These are phyloP conservation scores for Spisula solida DNA, from an alignment of 2,888 invertebrate species.

Conservation along the genomic window DNA sequence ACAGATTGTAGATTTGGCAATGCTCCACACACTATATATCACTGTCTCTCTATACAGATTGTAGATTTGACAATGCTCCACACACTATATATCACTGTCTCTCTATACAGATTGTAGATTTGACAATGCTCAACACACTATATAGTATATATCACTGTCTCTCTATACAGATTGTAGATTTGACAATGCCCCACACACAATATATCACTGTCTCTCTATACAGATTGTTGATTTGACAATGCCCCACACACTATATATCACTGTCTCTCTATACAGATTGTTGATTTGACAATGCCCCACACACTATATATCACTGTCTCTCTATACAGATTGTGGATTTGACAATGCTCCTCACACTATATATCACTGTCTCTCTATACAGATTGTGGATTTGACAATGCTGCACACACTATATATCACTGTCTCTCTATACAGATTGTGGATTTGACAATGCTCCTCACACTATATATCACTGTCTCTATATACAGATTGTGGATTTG, in stretches of 20 bases:
- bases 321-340: not conserved
- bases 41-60: not conserved
- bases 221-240: conserved; percentile 2
- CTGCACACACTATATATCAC: not conserved
- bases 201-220: not conserved
- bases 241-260: not conserved
- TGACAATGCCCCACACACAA: not conserved
- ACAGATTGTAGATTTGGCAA: conserved; percentile 1
- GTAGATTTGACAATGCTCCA: not conserved
- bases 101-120: not conserved
- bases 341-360: not conserved
- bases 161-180: not conserved
- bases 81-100: not conserved
- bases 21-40: not conserved
- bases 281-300: not conserved
- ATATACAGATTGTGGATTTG: not conserved
- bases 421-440: not conserved
- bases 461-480: not conserved
- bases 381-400: conserved; percentile 5
- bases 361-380: not conserved
- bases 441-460: not conserved
- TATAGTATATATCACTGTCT: too few species aligned
- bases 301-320: not conserved
- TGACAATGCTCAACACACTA: not conserved
- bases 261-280: not conserved